Conservation (phyloP, 2,888 invertebrate species). For the Dasysyrphus albostriatus region DNA sequence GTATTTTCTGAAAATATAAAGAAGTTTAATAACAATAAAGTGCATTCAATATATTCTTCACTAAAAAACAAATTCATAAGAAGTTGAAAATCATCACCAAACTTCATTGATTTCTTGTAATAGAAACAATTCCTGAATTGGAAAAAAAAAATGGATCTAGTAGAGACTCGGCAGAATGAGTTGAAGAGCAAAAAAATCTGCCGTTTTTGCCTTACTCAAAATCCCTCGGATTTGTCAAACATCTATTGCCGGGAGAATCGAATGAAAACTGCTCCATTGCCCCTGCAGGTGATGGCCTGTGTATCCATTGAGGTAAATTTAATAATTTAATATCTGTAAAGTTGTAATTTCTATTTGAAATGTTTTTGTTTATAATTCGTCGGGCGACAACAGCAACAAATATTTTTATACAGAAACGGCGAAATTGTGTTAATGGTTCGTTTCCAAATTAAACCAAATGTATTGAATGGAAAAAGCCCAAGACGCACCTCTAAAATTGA, state of each 20-base stretch:
- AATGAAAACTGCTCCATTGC: conserved; percentile 87
- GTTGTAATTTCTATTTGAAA: not conserved
- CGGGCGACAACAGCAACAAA: not conserved
- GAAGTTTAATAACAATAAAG: not conserved
- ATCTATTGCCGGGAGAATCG: conserved; percentile 87
- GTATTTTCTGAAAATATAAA: not conserved
- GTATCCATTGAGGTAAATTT: conserved; percentile 89
- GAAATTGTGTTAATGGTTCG: conserved; percentile 76
- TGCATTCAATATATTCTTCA: not conserved
- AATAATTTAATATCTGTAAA: not conserved
- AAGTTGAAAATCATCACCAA: not conserved
- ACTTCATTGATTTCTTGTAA: not conserved
- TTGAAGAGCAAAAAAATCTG: conserved; percentile 88
- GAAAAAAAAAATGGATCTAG: conserved; percentile 53
- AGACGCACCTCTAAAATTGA: conserved; percentile 39
- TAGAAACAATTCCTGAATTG: not conserved
- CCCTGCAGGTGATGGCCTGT: conserved; percentile 91
- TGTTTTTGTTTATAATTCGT: not conserved
- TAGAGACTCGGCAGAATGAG: conserved; percentile 78
- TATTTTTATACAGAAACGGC: not conserved
- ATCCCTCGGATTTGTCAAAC: conserved; percentile 86
- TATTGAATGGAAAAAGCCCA: conserved; percentile 5
- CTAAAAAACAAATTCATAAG: not conserved
- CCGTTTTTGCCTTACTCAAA: conserved; percentile 89
- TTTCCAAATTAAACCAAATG: conserved; percentile 76